These are phyloP conservation scores for Lutjanus erythropterus DNA, from an alignment of 2,113 vertebrate species.

Conservation along the genomic window DNA sequence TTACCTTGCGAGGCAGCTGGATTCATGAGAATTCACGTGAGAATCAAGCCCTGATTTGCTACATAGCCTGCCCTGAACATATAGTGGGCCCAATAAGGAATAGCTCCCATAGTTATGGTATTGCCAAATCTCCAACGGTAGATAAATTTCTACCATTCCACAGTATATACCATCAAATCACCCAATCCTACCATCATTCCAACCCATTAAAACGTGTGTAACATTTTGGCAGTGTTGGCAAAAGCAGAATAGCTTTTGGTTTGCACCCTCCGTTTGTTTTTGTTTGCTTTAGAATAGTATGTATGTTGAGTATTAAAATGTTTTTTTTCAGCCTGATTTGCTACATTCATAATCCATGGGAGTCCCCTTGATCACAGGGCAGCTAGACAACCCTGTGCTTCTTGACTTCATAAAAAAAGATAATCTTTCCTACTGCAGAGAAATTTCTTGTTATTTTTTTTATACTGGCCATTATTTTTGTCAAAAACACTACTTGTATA, in stretches of 20 bases:
- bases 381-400: background rate
- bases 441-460: background rate
- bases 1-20: too few species aligned
- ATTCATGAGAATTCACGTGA: too few species aligned
- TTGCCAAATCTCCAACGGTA: too few species aligned
- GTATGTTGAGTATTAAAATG: too few species aligned
- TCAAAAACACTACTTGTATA: background rate
- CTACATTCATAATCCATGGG: slow-evolving; percentile 2
- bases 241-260: background rate
- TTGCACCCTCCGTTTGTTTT: background rate
- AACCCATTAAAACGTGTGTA: background rate
- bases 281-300: background rate
- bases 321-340: background rate
- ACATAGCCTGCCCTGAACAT: too few species aligned
- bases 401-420: background rate
- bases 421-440: background rate
- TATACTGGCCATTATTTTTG: background rate
- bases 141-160: too few species aligned
- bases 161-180: too few species aligned
- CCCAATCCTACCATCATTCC: too few species aligned
- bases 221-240: background rate
- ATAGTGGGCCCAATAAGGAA: too few species aligned
- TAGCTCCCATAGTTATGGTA: too few species aligned
- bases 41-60: too few species aligned
- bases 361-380: too few species aligned